A percentile compares a stretch with the other conserved stretches of the same genome.
These are phyloP conservation scores for Drosophila ogumai DNA, from an alignment of 1,140 invertebrate species.

Conservation along the genomic window DNA sequence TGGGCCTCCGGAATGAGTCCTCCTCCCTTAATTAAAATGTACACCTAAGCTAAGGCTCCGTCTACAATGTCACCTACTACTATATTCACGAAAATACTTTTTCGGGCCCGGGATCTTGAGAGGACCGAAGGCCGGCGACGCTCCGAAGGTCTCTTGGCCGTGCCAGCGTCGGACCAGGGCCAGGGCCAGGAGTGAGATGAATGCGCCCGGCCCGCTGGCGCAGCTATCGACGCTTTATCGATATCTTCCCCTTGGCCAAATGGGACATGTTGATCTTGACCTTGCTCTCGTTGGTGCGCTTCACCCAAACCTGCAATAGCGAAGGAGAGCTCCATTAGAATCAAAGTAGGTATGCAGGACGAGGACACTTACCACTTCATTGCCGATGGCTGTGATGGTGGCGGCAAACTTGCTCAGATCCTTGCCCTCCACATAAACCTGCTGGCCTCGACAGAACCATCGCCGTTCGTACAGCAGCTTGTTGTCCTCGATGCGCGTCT, in stretches of 20 bases:
- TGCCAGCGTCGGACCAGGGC: neutral
- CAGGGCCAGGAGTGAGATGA: constrained; percentile 7
- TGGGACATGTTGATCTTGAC: constrained; percentile 93
- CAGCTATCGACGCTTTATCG: constrained; percentile 90
- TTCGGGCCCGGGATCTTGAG: constrained; percentile 6
- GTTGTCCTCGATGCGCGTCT: constrained; percentile 96
- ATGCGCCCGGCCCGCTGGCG: constrained; percentile 16
- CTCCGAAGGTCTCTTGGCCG: constrained; percentile 13
- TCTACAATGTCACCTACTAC: neutral
- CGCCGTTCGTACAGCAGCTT: constrained; percentile 96
- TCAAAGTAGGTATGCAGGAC: neutral
- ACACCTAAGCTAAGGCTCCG: constrained; percentile 33
- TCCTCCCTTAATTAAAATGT: constrained; percentile 20
- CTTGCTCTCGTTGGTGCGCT: constrained; percentile 93
- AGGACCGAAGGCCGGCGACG: constrained; percentile 5
- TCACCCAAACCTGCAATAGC: constrained; percentile 93
- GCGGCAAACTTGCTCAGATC: constrained; percentile 93
- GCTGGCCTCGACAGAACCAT: constrained; percentile 97
- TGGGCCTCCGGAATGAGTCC: neutral
- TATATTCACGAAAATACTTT: constrained; percentile 17
- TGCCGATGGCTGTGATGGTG: constrained; percentile 94
- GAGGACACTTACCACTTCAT: constrained; percentile 90
- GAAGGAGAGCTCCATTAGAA: neutral
- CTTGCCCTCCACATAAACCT: constrained; percentile 95
- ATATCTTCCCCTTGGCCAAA: constrained; percentile 94